These are phyloP conservation scores for Phylloscopus trochilus DNA, from an alignment of 2,113 vertebrate species.

Conservation along the genomic window DNA sequence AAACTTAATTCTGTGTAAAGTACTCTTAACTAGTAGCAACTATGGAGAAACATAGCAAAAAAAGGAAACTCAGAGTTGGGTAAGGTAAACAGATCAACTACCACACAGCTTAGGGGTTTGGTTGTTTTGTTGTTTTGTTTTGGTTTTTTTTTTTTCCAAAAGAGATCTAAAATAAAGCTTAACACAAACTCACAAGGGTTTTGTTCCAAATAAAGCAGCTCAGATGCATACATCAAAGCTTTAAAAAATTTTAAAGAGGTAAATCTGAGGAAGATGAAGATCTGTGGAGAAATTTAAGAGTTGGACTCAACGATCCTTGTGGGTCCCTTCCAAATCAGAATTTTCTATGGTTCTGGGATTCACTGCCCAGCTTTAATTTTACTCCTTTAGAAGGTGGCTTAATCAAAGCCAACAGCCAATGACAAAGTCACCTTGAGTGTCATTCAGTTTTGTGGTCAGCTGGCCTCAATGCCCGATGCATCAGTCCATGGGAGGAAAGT, in stretches of 20 bases:
- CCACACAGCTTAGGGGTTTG: not conserved
- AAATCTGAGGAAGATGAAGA: not conserved
- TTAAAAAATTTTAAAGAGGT: not conserved
- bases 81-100: not conserved
- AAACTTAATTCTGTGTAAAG: not conserved
- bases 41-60: not conserved
- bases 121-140: no score
- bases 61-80: not conserved
- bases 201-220: not conserved
- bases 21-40: not conserved
- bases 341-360: not conserved
- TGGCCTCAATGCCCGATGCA: not conserved
- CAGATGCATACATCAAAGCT: not conserved
- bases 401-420: not conserved
- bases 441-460: not conserved
- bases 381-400: not conserved
- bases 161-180: not conserved
- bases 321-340: not conserved
- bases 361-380: not conserved
- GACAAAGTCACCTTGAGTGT: not conserved
- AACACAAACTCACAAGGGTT: not conserved
- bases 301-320: rapidly evolving
- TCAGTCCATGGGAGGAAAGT: not conserved
- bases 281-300: not conserved
- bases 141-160: not conserved